phyloP scores from a whole-genome alignment of 2,888 invertebrate genomes.

The Diplazon laetatorius region DNA sequence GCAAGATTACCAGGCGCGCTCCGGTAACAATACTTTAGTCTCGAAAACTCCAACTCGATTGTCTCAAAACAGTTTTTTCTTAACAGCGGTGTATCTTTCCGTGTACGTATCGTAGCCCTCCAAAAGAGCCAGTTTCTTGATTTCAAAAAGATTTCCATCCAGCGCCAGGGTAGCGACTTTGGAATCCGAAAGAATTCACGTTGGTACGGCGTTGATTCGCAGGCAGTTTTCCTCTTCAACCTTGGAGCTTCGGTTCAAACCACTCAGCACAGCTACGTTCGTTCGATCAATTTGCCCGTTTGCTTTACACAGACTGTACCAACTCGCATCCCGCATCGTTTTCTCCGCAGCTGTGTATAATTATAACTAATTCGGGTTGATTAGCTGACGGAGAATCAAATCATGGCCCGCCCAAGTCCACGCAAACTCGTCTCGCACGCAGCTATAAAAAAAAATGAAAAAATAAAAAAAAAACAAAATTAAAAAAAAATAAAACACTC shows the following conservation, averaged over 20 bases:
- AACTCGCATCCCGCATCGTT: slow-evolving; percentile 71
- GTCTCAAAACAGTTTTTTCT: slow-evolving; percentile 94
- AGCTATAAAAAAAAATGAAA: too few species aligned
- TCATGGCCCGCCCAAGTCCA: slow-evolving; percentile 63
- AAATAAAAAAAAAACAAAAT: too few species aligned
- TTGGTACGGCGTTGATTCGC: slow-evolving; percentile 89
- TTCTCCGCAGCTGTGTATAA: slow-evolving; percentile 70
- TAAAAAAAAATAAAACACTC: too few species aligned
- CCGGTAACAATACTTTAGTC: slow-evolving; percentile 8
- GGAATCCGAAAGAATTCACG: slow-evolving; percentile 91
- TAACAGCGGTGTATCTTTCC: slow-evolving; percentile 97
- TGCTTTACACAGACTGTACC: slow-evolving; percentile 39
- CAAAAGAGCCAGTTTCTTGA: slow-evolving; percentile 92
- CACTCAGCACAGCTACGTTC: slow-evolving; percentile 41
- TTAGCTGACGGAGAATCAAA: slow-evolving; percentile 74
- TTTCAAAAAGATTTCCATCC: slow-evolving; percentile 97
- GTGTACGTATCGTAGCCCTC: slow-evolving; percentile 97
- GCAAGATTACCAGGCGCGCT: slow-evolving; percentile 8
- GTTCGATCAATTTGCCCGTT: slow-evolving; percentile 73
- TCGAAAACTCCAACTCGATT: not conserved
- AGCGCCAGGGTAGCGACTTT: slow-evolving; percentile 93
- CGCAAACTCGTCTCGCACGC: not conserved
- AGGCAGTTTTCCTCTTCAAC: slow-evolving; percentile 98
- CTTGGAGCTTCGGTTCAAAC: slow-evolving; percentile 95
- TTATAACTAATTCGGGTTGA: slow-evolving; percentile 78